A percentile compares a stretch with the other conserved stretches of the same genome.
Evolutionary conservation across 2,888 invertebrate genomes (phyloP).

Genomic region (Papilio protenor): DNA sequence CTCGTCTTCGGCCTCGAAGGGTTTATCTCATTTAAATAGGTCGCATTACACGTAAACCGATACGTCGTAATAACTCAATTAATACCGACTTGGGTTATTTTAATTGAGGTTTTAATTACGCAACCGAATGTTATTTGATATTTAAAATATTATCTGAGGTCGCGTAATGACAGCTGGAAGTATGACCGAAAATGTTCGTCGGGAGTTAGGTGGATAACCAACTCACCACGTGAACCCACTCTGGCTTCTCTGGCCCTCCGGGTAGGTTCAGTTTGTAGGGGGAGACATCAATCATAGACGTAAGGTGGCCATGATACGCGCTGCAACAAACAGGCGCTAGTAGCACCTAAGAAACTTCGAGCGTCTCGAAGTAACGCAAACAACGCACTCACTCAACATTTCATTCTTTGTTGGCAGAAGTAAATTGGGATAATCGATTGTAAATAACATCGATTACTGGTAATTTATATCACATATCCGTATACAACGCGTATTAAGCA

Average conservation of each 20-base stretch:
- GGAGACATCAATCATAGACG: constrained; percentile 97
- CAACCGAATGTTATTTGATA: constrained; percentile 32
- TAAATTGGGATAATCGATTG: neutral
- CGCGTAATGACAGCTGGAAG: neutral
- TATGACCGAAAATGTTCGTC: constrained; percentile 40
- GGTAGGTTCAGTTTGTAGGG: constrained; percentile 98
- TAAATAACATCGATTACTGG: neutral
- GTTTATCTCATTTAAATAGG: constrained; percentile 38
- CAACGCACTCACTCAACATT: constrained; percentile 41
- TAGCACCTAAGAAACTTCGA: constrained; percentile 78
- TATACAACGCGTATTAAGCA: too few species aligned
- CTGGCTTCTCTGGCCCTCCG: constrained; percentile 91
- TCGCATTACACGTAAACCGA: constrained; percentile 41
- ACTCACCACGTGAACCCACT: constrained; percentile 95
- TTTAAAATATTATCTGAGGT: neutral
- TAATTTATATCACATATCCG: neutral
- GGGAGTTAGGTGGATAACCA: constrained; percentile 56
- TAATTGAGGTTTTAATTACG: constrained; percentile 33
- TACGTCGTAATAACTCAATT: constrained; percentile 35
- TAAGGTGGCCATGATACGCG: constrained; percentile 99
- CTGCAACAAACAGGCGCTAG: constrained; percentile 88
- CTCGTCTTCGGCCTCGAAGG: constrained; percentile 30
- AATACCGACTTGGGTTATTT: constrained; percentile 31
- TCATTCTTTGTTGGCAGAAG: constrained; percentile 35
- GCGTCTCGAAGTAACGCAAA: constrained; percentile 63